Conservation (phyloP, 1,140 invertebrate genomes). For the Drosophila ohnishii region DNA sequence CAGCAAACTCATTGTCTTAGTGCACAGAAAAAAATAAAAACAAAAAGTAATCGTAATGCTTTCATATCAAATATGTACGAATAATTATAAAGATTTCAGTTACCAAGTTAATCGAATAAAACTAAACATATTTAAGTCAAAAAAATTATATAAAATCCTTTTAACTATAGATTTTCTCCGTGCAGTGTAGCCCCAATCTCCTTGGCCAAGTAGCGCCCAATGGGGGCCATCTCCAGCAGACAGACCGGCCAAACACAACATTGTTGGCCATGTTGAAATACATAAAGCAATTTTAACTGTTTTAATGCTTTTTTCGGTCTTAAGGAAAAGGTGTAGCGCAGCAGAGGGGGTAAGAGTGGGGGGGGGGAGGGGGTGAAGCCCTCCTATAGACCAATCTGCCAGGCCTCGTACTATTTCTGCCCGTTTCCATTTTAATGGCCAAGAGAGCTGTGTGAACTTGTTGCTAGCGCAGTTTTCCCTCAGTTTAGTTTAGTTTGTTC, state of each 20-base stretch:
- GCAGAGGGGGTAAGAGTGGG: not conserved
- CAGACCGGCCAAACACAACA: constrained; percentile 25
- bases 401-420: constrained; percentile 27
- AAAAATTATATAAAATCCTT: not conserved
- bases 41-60: not conserved
- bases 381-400: constrained; percentile 11
- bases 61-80: not conserved
- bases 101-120: not conserved
- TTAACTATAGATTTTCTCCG: not conserved
- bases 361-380: not conserved
- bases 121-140: not conserved
- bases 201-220: constrained; percentile 61
- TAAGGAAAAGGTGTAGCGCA: constrained; percentile 12
- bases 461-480: constrained; percentile 22
- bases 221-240: constrained; percentile 48
- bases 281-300: constrained; percentile 80
- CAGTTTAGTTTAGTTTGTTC: constrained; percentile 57
- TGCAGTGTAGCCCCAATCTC: constrained; percentile 11
- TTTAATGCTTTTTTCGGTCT: constrained; percentile 57
- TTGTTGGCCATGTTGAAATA: constrained; percentile 70
- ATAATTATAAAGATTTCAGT: not conserved
- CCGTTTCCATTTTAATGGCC: constrained; percentile 50
- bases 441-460: constrained; percentile 74
- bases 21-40: not conserved
- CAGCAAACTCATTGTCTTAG: constrained; percentile 36